Base-by-base conservation (phyloP, 2,888 invertebrate species). In the Chrysolina oricalcia region DNA sequence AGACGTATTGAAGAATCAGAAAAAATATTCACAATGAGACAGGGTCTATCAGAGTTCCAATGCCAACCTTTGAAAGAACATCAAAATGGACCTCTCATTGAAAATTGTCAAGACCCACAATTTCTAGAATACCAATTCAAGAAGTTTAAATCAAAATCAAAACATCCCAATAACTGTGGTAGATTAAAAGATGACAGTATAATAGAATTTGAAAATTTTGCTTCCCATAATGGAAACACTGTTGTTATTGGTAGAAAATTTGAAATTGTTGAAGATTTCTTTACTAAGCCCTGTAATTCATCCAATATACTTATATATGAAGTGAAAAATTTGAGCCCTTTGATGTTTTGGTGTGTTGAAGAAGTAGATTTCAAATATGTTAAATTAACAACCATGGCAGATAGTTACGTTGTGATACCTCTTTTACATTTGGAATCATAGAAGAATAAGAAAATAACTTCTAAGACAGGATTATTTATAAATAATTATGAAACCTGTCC, bases 251-350 rank as follows among this genome's bases (percentile, higher is more conserved):
- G 70, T 19, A 21, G 59, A 59, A 56, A 70, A 67, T 74, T 66
- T 40, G 59, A 59, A 50, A 35, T 40, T 53, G 59, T 56, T 35
- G 40, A 62, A 50, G 64, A 70, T 67, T 74, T 63, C 40, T 74
- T 70, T 70, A 19, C 27, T 17, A 59, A 56, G 15, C 70, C 70
- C 40, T 74, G 74, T 48, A 56, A 59, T 27, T 74, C 74, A 23
- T 74, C 74, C 43, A 53, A 59, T 70, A 46, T 70, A 35, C 56
- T 56, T 59, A 74, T 74, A 66, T 70, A 62, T 70, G 48, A 46
- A 59, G 35, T 70, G 10, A 48, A 9, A 17, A 27, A 70, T 19
- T 23, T 59, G 63, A 27, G 15, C 11, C 11, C 23, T 21, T 43
- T 46, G 19, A 48, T 19, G 46, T 46, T 27, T 48, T 63, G 70